Percentiles rank a stretch among this genome's conserved stretches.
Conservation (phyloP, 2,113 vertebrate species). For the Gavia stellata region DNA sequence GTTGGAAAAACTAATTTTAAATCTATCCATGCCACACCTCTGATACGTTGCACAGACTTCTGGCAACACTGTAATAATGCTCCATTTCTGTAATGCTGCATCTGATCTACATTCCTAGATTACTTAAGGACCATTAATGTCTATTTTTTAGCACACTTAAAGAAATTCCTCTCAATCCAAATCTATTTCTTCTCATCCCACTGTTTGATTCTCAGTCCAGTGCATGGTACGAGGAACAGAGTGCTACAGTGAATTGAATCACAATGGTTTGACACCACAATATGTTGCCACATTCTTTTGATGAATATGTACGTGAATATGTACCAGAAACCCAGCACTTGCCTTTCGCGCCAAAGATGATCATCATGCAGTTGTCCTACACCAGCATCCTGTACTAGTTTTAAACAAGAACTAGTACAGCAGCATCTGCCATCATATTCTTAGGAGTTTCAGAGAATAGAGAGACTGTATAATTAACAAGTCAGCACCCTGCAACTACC, state of each 20-base stretch:
- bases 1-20: background rate
- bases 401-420: background rate
- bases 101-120: background rate
- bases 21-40: background rate
- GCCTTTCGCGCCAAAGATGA: background rate
- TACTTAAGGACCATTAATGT: background rate
- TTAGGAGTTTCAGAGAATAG: background rate
- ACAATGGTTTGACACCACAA: background rate
- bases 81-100: background rate
- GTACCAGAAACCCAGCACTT: background rate
- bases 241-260: background rate
- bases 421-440: background rate
- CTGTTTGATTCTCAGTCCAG: background rate
- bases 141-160: background rate
- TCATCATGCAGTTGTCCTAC: background rate
- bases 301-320: background rate
- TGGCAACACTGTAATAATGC: rapidly evolving
- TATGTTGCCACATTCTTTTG: background rate
- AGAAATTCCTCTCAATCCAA: background rate
- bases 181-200: background rate
- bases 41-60: background rate
- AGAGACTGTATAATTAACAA: background rate
- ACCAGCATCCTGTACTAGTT: background rate
- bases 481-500: background rate
- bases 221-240: rapidly evolving